These are phyloP conservation scores for Circaetus cinerascens DNA, from an alignment of 2,113 vertebrate species.

Conservation along the genomic window DNA sequence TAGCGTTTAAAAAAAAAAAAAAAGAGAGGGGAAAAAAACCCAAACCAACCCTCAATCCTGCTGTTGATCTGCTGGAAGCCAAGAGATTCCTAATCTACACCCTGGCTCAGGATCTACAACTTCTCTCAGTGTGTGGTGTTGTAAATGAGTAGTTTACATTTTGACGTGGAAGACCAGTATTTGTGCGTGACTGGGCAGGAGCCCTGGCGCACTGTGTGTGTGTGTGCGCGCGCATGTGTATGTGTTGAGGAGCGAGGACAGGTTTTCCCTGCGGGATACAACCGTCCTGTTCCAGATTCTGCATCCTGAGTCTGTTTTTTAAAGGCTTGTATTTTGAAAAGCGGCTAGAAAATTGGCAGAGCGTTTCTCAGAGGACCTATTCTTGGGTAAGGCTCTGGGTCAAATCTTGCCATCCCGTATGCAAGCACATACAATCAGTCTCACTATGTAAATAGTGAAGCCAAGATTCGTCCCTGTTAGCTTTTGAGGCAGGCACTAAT, in stretches of 20 bases:
- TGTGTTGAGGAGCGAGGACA: not conserved
- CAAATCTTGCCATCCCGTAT: not conserved
- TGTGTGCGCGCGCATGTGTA: not conserved
- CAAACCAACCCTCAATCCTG: not conserved
- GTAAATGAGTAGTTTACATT: not conserved
- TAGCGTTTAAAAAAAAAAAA: not conserved
- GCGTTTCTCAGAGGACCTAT: not conserved
- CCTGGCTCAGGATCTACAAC: conserved; percentile 19
- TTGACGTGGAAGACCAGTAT: not conserved
- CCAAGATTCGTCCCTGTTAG: not conserved
- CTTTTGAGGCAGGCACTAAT: not conserved
- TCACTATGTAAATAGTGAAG: not conserved
- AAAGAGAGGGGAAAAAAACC: rapidly evolving
- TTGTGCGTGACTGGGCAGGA: not conserved
- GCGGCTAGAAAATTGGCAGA: not conserved
- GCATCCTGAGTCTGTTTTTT: not conserved
- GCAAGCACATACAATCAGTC: not conserved
- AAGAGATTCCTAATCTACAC: conserved; percentile 1
- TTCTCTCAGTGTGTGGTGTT: not conserved
- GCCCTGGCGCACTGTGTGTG: not conserved
- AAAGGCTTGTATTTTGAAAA: conserved; percentile 8
- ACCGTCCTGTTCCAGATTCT: not conserved
- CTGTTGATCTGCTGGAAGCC: conserved; percentile 31
- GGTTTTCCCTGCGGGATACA: not conserved
- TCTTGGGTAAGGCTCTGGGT: not conserved